Evolutionary conservation across 2,113 vertebrate genomes (phyloP), one percentile per base, ranked within the genome.

Genomic region (Haemorhous mexicanus): DNA sequence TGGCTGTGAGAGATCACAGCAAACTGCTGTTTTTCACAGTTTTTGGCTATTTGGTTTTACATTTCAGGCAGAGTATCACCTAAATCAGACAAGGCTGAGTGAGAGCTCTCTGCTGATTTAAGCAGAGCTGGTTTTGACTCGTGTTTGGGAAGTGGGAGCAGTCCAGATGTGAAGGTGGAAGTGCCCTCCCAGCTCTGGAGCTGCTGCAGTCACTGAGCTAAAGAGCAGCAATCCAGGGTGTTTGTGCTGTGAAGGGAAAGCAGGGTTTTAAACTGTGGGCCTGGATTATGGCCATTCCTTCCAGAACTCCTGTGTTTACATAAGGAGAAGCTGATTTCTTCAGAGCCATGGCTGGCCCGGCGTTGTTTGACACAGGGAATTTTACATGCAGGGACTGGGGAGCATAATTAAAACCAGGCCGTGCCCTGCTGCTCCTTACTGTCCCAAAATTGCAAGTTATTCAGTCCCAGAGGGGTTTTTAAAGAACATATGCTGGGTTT

Each of bases 361-460:
- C 21, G 7, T 68, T 83, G 50, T 86, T 92, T 90, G 74, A 93
- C 84, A 47, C 72, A 16, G 79, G 64, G 86, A 85, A 81, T 94
- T 95, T 91, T 78, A 84, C 80, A 63, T 62, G 41, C 89, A 77
- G 93, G 70, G 63, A 46, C 88, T 75, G 73, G 43, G 55, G 82
- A 55, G 80, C 18, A 3, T 97, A 96, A 98, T 98, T 88, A 91
- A 96, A 97, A 95, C 75, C 97, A 97, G 82, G 49, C 41, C 33
- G 59, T 53, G 73, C 79, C 95, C 89, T 92, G 82, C 74, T 89
- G 92, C 90, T 73, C 82, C 81, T 80, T 58, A 43, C 88, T 96
- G 90, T 96, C 97, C 70, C 94, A 95, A 93, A 96, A 85, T 41
- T 75, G 58, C 84, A 63, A 86, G 75, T 84, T 86, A 75, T 82